These are phyloP conservation scores for Limnephilus rhombicus DNA, from an alignment of 2,888 invertebrate species.

Conservation along the genomic window DNA sequence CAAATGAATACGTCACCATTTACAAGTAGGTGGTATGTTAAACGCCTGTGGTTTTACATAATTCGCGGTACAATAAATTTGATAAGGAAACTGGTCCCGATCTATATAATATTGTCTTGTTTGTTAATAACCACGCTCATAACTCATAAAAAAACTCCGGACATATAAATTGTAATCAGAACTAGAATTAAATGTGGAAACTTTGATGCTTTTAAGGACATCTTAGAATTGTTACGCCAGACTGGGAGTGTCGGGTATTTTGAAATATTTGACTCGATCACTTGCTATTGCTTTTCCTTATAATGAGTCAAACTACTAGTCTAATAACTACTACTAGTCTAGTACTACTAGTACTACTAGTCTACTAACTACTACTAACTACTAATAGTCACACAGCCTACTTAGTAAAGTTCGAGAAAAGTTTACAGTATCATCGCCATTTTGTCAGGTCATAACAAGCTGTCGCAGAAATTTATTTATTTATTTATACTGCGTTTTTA, in stretches of 20 bases:
- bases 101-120: not conserved
- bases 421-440: not conserved
- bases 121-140: not conserved
- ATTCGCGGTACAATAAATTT: constrained; percentile 24
- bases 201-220: not conserved
- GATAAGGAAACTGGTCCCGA: constrained; percentile 36
- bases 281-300: not conserved
- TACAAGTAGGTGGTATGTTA: not conserved
- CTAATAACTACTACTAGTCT: no score
- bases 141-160: not conserved
- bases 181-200: not conserved
- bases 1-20: not conserved
- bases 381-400: no score
- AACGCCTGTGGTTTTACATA: not conserved
- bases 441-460: no score
- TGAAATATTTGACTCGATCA: not conserved
- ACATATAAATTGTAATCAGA: not conserved
- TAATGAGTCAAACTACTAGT: not conserved
- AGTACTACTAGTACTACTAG: no score
- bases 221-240: not conserved
- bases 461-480: no score
- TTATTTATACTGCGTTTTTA: no score
- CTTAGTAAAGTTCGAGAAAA: not conserved
- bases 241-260: not conserved
- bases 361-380: no score